Evolutionary conservation across 2,113 vertebrate genomes (phyloP).

Genomic region (Bos taurus): DNA sequence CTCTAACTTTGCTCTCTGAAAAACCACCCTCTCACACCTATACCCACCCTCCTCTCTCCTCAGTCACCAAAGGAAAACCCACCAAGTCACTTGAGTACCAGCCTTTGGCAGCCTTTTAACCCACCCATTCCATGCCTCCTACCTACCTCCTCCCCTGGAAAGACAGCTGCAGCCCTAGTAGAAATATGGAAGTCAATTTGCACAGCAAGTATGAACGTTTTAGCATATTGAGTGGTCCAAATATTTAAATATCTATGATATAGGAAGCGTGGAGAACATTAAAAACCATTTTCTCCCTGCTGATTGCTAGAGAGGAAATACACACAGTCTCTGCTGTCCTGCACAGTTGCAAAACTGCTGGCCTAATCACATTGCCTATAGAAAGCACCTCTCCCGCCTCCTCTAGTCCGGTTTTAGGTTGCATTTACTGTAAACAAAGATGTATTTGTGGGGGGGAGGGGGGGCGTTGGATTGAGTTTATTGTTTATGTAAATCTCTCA

Average conservation of each 20-base stretch:
- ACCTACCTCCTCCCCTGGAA: conserved; percentile 53
- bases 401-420: conserved; percentile 75
- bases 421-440: conserved; percentile 96
- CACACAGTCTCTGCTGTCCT: conserved; percentile 9
- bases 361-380: conserved; percentile 76
- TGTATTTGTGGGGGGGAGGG: conserved; percentile 87
- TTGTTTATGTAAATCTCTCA: conserved; percentile 99
- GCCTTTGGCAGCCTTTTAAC: conserved; percentile 38
- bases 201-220: conserved; percentile 32
- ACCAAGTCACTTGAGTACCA: conserved; percentile 48
- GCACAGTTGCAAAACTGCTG: conserved; percentile 66
- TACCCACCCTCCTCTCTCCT: neutral
- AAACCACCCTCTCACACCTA: neutral
- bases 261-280: conserved; percentile 59
- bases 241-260: conserved; percentile 78
- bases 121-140: conserved; percentile 25
- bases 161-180: conserved; percentile 50
- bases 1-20: neutral
- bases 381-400: conserved; percentile 68
- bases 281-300: conserved; percentile 69
- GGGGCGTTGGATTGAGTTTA: conserved; percentile 91
- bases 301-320: conserved; percentile 57
- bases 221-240: conserved; percentile 61
- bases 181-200: conserved; percentile 57
- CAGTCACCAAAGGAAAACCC: neutral